phyloP scores from a whole-genome alignment of 2,888 invertebrate species.

The Melanargia galathea region DNA sequence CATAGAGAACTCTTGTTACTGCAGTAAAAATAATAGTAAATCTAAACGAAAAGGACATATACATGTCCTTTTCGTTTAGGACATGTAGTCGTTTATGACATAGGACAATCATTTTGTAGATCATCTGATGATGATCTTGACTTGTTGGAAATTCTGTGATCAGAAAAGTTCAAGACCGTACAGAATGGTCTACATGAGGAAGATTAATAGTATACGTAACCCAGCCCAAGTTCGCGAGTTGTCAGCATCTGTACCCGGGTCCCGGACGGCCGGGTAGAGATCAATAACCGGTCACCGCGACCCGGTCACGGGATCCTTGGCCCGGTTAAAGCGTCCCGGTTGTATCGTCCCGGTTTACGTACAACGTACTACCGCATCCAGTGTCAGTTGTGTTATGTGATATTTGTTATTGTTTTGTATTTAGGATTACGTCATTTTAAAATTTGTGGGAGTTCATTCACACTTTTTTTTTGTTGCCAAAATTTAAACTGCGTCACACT shows the following conservation, averaged over 20 bases:
- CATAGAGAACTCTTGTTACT: too few species aligned
- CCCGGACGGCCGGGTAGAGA: conserved; percentile 50
- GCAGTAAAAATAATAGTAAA: too few species aligned
- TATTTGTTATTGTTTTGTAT: conserved; percentile 21
- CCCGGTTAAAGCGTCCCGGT: conserved; percentile 52
- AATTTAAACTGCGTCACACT: background rate
- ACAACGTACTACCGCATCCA: conserved; percentile 37
- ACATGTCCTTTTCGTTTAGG: too few species aligned
- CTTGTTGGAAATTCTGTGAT: too few species aligned
- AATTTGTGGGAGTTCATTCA: background rate
- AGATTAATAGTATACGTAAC: background rate
- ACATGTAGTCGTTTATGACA: too few species aligned
- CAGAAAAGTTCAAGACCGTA: too few species aligned
- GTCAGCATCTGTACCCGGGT: conserved; percentile 38
- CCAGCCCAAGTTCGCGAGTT: conserved; percentile 17
- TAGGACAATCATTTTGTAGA: too few species aligned
- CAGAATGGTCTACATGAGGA: too few species aligned
- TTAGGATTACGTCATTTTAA: conserved; percentile 6
- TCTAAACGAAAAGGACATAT: too few species aligned
- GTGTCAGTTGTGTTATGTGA: conserved; percentile 19
- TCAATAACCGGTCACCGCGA: conserved; percentile 57
- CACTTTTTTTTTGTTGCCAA: background rate
- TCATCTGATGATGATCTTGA: too few species aligned
- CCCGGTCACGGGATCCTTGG: conserved; percentile 67
- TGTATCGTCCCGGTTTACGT: conserved; percentile 43